Base-by-base conservation (phyloP, 2,888 invertebrate species). In the Xanthorhoe spadicearia region DNA sequence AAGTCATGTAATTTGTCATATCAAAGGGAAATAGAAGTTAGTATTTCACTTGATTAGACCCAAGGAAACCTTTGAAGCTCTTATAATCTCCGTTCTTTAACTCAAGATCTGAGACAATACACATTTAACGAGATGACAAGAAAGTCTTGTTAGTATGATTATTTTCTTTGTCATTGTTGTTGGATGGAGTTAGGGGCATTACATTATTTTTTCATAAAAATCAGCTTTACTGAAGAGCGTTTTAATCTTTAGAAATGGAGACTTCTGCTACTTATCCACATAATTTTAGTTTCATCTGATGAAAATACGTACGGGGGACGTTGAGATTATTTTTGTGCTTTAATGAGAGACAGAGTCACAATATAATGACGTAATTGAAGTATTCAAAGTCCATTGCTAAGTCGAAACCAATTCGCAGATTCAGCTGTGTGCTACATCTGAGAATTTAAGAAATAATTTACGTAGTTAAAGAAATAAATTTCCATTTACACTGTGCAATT, bases 61-160 rank as follows among this genome's bases (percentile, higher is more conserved):
- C 48, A 43, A 49, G 38, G 38, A 55, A 43, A 15, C 38, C 28
- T 51, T 56, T 62, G 51, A 56, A 43, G 55, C 51, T 51, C 38
- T 62, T 55, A 13, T 51, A 51, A 56, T 56, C 62, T 56, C 43
- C 51, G 56, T 62, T 57, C 57, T 49, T 49, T 46, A 35, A 51
- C 51, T 62, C 32, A 17, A 62, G 43, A 46, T 56, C 50, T 18
- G 28, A 56, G 28, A 56, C 17, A 50, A 17, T 51, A 51, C 15
- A 55, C 38, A 62, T 50, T 62, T 51, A 56, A 62, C 43, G 50
- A 62, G 50, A 32, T 17, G 46, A 38, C 10, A 50, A 38, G 23
- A 50, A 28, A 62, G 43, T 56, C 51, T 51, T 51, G 53, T 61
- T 54, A 49, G 48, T 57, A 32, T 57, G 32, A 49, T 57, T 56